Base-by-base conservation (phyloP, 1,140 invertebrate genomes). In the Stegodyphus mimosarum region DNA sequence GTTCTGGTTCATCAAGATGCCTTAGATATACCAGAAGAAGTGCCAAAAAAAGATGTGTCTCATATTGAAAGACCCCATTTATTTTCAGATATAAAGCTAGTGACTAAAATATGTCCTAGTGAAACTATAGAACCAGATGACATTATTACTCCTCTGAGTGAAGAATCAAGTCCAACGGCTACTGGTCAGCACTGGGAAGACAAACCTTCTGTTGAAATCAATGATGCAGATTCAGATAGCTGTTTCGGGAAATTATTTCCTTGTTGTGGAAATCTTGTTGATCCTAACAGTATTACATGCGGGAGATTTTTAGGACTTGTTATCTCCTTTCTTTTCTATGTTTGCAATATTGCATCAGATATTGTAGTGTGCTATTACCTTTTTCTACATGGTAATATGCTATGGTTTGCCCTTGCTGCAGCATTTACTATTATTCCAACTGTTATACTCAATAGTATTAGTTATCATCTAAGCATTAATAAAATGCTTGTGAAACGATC, bases 131-230 rank as follows among this genome's bases (percentile, higher is more conserved):
- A 84, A 70, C 81, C 72, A 17, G 81, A 84, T 60, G 81, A 84
- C 49, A 17, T 84, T 51, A 84, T 84, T 51, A 84, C 81, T 13
- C 81, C 81, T 60, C 81, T 84, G n/a, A 84, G 81, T 60, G 81
- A 84, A 60, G 81, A 84, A 60, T 84, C 81, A 4, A 84, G 81
- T 63, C 73, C 81, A 7, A 76, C 81, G n/a, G 33, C 18, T 9
- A 67, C 80, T 66, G 80, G 80, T 18, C 50, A 76, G 11, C 49
- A 67, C 5, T 84, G 81, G 72, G 81, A 84, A 51, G 81, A 84
- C 18, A 84, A 84, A 18, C 52, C 64, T 53, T 75, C 81, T 10
- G 18, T 76, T 6, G 73, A 75, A 76, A 48, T 18, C 18, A 55
- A 71, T 15, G 81, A 84, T 49, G 49, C 49, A 6, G 63, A 84